phyloP scores from a whole-genome alignment of 2,888 invertebrate genomes.

The Epinotia ramella region DNA sequence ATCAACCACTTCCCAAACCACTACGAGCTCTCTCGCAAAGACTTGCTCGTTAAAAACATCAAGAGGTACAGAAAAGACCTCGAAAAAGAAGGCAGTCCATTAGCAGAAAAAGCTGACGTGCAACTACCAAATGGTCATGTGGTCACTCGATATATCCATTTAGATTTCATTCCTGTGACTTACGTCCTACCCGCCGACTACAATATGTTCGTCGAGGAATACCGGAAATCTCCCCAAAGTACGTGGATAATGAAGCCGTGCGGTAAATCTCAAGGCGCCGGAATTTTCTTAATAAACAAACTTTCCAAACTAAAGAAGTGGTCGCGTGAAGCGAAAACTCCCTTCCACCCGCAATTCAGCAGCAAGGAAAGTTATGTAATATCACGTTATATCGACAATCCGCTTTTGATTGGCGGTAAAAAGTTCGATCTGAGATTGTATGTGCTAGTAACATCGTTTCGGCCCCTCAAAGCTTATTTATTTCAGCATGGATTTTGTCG shows the following conservation, averaged over 20 bases:
- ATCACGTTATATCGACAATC: constrained; percentile 97
- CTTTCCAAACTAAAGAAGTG: constrained; percentile 96
- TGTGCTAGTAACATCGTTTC: constrained; percentile 96
- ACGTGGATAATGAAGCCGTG: constrained; percentile 99
- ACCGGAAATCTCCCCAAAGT: constrained; percentile 95
- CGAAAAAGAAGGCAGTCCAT: constrained; percentile 93
- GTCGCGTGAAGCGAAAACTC: constrained; percentile 94
- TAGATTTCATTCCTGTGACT: constrained; percentile 97
- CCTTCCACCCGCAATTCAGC: constrained; percentile 91
- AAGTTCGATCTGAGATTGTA: constrained; percentile 97
- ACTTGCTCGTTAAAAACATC: constrained; percentile 97
- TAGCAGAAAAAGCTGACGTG: constrained; percentile 90
- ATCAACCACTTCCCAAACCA: constrained; percentile 99
- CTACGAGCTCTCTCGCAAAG: constrained; percentile 97
- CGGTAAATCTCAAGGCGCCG: constrained; percentile 96
- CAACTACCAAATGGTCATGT: constrained; percentile 86
- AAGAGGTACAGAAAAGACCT: constrained; percentile 96
- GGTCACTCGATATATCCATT: constrained; percentile 89
- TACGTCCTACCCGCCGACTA: constrained; percentile 98
- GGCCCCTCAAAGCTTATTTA: constrained; percentile 96
- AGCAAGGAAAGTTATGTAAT: constrained; percentile 98
- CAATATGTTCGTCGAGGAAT: constrained; percentile 98
- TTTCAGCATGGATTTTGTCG: constrained; percentile 97
- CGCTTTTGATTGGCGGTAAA: constrained; percentile 97
- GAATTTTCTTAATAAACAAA: constrained; percentile 98